Evolutionary conservation across 2,113 vertebrate species (phyloP).

Genomic region (Pedetes capensis): DNA sequence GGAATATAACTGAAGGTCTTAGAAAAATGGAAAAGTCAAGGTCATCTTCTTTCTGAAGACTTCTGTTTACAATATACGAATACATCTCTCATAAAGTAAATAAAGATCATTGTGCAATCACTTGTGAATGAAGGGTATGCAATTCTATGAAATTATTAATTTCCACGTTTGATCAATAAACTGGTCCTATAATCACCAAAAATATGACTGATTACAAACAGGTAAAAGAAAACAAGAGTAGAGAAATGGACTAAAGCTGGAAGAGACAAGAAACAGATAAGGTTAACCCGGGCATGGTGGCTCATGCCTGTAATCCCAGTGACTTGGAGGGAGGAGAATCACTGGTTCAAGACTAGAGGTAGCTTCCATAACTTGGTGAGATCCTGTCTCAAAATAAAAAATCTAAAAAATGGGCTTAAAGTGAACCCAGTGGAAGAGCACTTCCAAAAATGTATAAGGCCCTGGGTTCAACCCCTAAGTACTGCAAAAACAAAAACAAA

Average conservation of each 20-base stretch:
- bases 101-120: neutral
- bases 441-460: too few species aligned
- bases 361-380: too few species aligned
- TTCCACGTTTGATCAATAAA: neutral
- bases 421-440: too few species aligned
- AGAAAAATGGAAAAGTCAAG: neutral
- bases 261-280: conserved; percentile 26
- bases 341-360: too few species aligned
- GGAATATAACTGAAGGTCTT: neutral
- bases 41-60: neutral
- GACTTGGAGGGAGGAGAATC: too few species aligned
- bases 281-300: too few species aligned
- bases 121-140: neutral
- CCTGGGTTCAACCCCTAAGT: too few species aligned
- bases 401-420: too few species aligned
- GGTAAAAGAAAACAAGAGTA: neutral
- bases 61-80: neutral
- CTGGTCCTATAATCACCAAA: neutral
- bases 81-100: neutral
- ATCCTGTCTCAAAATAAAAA: too few species aligned
- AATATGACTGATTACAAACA: neutral
- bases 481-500: too few species aligned
- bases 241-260: conserved; percentile 13
- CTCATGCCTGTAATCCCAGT: too few species aligned
- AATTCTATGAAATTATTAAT: conserved; percentile 28